Base-by-base conservation (phyloP, 2,113 vertebrate genomes). In the Bombycilla garrulus region DNA sequence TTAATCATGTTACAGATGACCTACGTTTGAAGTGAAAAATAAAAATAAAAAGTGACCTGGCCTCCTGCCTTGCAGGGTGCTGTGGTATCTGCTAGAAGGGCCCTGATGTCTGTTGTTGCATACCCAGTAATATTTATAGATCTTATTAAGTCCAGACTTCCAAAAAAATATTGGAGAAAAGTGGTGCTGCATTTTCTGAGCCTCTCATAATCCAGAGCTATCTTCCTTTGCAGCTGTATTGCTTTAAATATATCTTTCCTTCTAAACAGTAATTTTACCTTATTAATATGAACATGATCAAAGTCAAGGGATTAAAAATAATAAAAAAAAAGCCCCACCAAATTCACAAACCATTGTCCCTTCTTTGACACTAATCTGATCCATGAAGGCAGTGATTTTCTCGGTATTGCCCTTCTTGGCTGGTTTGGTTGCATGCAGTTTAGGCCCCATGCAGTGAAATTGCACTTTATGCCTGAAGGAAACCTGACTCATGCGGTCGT, bases 271-370 rank as follows among this genome's bases (percentile, higher is more conserved):
- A 65, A 69, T 88, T 90, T 72, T 17, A 73, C 22, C 17, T n/a
- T 44, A 64, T 56, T 89, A 78, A 81, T 29, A 26, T 60, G 22
- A 31, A 28, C 7, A 2, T 9, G 24, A 44, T 40, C 47, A 67
- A 67, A 24, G 26, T 70, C 42, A 56, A 53, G 61, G 33, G 81
- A 65, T 14, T 60, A 47, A 65, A 80, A 26, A n/a, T 21, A 15
- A 44, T 40, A 31, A 4, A 6, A 31, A 24, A 19, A 38, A 11
- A 28, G n/a, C 2, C 0, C 20, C 12, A 26, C 10, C 42, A 0
- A 17, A 18, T 80, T 66, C 42, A 18, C 33, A 81, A 47, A 29
- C 4, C 7, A 12, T 5, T 65, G 25, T 57, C 71, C 19, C 16
- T 48, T 72, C 38, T 85, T 88, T 92, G 79, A 31, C 38, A 20